A percentile compares a stretch with the other conserved stretches of the same genome.
These are phyloP conservation scores for Phlogophora meticulosa DNA, from an alignment of 2,888 invertebrate species.

Conservation along the genomic window DNA sequence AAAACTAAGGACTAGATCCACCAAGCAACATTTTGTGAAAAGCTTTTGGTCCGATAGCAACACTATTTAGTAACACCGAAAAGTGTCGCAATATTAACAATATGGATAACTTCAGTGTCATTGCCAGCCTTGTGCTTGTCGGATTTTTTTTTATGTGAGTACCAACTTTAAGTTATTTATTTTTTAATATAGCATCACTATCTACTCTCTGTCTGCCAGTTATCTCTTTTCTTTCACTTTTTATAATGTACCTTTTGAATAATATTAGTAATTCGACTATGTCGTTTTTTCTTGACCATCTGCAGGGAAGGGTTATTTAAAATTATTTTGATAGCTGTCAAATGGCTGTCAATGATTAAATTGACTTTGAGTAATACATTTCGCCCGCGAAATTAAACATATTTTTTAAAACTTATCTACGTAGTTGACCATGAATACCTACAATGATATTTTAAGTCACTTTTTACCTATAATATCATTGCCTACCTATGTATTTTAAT, in stretches of 20 bases:
- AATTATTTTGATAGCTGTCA: constrained; percentile 16
- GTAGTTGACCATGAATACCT: too few species aligned
- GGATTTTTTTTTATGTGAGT: constrained; percentile 47
- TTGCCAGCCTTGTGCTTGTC: constrained; percentile 10
- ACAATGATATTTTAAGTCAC: too few species aligned
- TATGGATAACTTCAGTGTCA: constrained; percentile 25
- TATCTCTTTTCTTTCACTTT: background rate
- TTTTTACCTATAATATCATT: too few species aligned
- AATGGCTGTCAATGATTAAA: constrained; percentile 15
- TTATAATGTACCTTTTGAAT: too few species aligned
- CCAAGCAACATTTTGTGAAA: constrained; percentile 47
- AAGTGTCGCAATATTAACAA: constrained; percentile 24
- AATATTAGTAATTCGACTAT: too few species aligned
- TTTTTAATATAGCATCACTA: constrained; percentile 18
- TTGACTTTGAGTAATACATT: background rate
- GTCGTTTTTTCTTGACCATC: background rate
- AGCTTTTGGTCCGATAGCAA: constrained; percentile 38
- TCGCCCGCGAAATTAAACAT: constrained; percentile 11
- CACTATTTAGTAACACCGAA: too few species aligned
- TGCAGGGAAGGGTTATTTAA: too few species aligned
- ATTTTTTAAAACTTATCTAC: background rate
- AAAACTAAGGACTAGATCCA: constrained; percentile 24
- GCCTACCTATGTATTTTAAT: too few species aligned
- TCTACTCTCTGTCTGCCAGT: background rate
- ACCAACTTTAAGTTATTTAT: background rate